Evolutionary conservation across 2,888 invertebrate genomes (phyloP).

Genomic region (Heliconius ethilla): DNA sequence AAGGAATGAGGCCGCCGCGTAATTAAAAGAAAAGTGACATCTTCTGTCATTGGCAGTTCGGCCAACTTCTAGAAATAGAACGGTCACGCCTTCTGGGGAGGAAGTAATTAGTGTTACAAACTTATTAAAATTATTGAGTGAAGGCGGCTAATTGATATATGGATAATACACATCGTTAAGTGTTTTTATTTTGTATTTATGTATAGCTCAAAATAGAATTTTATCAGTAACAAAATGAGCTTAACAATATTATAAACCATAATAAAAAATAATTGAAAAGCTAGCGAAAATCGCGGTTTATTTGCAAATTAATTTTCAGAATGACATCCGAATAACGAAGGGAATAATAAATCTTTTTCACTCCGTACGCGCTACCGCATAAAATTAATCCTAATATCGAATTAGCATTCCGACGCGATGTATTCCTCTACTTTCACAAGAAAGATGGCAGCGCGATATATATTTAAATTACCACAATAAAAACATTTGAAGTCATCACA

Average conservation of each 20-base stretch:
- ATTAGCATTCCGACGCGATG: conserved; percentile 55
- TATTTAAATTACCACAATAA: conserved; percentile 42
- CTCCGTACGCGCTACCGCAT: conserved; percentile 66
- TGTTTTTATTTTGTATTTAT: conserved; percentile 32
- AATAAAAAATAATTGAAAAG: background rate
- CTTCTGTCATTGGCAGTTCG: conserved; percentile 77
- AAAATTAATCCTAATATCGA: conserved; percentile 64
- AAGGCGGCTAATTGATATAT: conserved; percentile 72
- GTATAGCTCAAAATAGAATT: background rate
- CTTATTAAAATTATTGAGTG: conserved; percentile 82
- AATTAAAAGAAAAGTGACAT: conserved; percentile 81
- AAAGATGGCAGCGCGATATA: conserved; percentile 31
- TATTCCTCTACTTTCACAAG: conserved; percentile 43
- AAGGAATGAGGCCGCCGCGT: conserved; percentile 78
- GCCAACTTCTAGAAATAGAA: conserved; percentile 74
- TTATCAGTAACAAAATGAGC: background rate
- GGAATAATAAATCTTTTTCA: conserved; percentile 64
- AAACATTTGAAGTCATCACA: conserved; percentile 34
- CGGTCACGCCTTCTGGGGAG: conserved; percentile 76
- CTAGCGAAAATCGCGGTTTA: conserved; percentile 16
- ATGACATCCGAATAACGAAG: conserved; percentile 69
- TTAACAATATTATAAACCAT: background rate
- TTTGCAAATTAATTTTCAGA: conserved; percentile 44
- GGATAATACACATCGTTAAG: conserved; percentile 52
- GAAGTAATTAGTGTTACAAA: conserved; percentile 79